phyloP scores from a whole-genome alignment of 2,113 vertebrate genomes.

The Macroglossus sobrinus region DNA sequence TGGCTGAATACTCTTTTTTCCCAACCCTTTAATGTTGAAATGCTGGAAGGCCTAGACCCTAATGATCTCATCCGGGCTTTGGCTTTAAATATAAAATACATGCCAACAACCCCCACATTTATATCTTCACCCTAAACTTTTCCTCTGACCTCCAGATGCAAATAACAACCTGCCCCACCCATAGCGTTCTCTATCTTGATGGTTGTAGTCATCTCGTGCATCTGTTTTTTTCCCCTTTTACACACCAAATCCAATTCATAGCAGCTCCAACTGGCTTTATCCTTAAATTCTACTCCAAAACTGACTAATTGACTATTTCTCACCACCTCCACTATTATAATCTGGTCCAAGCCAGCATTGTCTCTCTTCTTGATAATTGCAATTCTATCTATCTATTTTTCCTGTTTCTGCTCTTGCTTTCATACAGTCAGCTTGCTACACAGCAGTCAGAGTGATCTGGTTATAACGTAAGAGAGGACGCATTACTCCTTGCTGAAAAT shows the following conservation, averaged over 20 bases:
- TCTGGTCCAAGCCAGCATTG: neutral
- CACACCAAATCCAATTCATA: neutral
- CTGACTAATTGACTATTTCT: neutral
- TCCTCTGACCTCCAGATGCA: neutral
- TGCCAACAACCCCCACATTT: neutral
- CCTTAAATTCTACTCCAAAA: neutral
- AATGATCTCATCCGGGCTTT: neutral
- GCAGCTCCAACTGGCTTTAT: neutral
- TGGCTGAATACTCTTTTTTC: neutral
- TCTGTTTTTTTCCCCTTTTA: neutral
- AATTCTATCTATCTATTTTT: neutral
- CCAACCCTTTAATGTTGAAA: neutral
- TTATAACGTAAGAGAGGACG: neutral
- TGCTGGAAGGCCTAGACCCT: neutral
- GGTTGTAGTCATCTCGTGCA: neutral
- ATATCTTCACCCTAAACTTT: neutral
- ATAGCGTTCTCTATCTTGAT: neutral
- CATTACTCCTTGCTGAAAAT: neutral
- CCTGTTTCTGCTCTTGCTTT: neutral
- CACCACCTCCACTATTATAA: neutral
- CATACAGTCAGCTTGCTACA: neutral
- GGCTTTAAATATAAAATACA: neutral
- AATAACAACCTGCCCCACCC: neutral
- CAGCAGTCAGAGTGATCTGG: neutral
- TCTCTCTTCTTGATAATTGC: neutral